A percentile compares a stretch with the other conserved stretches of the same genome.
These are phyloP conservation scores for Ceuthmochares aereus DNA, from an alignment of 2,113 vertebrate species.

Conservation along the genomic window DNA sequence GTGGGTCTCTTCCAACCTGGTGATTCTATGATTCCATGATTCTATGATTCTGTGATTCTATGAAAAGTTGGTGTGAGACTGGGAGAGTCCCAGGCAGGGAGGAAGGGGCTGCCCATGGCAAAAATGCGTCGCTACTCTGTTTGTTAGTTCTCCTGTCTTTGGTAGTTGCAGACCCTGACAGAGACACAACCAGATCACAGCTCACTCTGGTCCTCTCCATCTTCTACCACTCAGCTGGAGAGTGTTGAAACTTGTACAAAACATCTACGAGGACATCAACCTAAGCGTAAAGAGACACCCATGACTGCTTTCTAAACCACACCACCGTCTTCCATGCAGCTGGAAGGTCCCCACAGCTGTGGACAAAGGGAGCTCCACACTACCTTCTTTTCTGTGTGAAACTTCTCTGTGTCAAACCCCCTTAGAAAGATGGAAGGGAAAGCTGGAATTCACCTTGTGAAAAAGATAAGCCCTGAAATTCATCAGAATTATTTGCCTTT, in stretches of 20 bases:
- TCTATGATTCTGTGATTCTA: no score
- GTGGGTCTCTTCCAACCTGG: no score
- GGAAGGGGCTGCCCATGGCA: not conserved
- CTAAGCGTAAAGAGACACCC: not conserved
- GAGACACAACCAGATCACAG: not conserved
- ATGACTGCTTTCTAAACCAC: not conserved
- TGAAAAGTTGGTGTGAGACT: not conserved
- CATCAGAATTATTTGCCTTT: not conserved
- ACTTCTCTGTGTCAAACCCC: not conserved
- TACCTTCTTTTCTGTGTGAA: not conserved
- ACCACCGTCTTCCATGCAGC: not conserved
- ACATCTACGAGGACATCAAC: not conserved
- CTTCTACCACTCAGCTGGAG: not conserved
- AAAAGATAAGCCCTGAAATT: not conserved
- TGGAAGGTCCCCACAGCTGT: not conserved
- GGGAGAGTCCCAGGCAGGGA: not conserved
- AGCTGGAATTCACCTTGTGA: not conserved
- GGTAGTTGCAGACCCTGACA: not conserved
- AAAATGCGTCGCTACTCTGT: not conserved
- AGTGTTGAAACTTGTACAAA: not conserved
- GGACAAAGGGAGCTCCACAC: not conserved
- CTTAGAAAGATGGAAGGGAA: not conserved
- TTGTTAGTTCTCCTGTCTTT: not conserved
- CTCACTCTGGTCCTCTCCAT: not conserved
- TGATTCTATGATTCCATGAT: no score